Percentiles rank a stretch among this genome's conserved stretches.
Conservation (phyloP, 2,888 invertebrate species). For the Stenurella melanura region DNA sequence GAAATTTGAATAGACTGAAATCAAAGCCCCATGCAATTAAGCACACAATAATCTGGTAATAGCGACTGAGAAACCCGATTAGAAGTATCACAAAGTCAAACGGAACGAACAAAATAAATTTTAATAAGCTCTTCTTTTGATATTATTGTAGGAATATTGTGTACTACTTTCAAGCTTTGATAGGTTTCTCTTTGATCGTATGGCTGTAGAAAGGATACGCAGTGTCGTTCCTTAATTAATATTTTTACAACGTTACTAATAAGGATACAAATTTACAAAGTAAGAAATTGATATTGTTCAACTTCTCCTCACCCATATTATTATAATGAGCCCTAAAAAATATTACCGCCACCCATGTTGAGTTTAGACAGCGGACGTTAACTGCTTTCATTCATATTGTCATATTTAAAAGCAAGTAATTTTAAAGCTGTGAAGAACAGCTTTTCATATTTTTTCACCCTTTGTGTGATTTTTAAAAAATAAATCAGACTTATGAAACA, state of each 20-base stretch:
- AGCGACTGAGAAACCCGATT: not conserved
- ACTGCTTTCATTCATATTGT: slow-evolving; percentile 18
- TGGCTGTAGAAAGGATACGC: not conserved
- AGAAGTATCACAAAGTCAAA: not conserved
- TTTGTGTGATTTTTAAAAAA: slow-evolving; percentile 4
- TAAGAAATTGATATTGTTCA: not conserved
- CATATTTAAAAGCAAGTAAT: slow-evolving; percentile 26
- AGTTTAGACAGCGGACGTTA: slow-evolving; percentile 16
- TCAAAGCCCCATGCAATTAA: not conserved
- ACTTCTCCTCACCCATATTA: not conserved
- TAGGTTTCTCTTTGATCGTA: not conserved
- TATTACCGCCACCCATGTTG: not conserved
- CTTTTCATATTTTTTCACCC: slow-evolving; percentile 26
- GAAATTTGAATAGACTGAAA: not conserved
- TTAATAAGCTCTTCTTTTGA: slow-evolving; percentile 1
- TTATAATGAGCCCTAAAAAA: not conserved
- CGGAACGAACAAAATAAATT: not conserved
- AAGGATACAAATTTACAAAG: not conserved
- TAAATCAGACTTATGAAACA: slow-evolving; percentile 22
- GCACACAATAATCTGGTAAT: not conserved
- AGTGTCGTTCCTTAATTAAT: not conserved
- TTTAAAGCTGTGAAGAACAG: slow-evolving; percentile 24
- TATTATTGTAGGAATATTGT: not conserved
- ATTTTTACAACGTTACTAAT: not conserved
- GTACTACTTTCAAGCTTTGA: not conserved